These are phyloP conservation scores for Dinoponera quadriceps DNA, from an alignment of 1,140 invertebrate species.

Conservation along the genomic window DNA sequence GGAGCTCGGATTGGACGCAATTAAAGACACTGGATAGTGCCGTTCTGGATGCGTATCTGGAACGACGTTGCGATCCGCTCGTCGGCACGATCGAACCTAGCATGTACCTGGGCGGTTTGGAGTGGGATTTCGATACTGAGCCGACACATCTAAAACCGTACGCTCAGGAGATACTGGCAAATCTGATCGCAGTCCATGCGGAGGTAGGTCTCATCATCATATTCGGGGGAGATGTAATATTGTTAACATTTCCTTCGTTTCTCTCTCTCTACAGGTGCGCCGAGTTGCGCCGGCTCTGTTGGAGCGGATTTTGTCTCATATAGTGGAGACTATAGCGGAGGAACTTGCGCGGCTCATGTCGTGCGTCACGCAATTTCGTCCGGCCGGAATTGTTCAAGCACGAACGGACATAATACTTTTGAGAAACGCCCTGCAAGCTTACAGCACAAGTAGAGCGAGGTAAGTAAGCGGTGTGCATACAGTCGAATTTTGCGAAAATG, in stretches of 20 bases:
- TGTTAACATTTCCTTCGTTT: conserved; percentile 10
- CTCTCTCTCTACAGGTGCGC: conserved; percentile 87
- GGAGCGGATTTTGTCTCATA: conserved; percentile 91
- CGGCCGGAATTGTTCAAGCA: conserved; percentile 89
- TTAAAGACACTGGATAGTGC: conserved; percentile 89
- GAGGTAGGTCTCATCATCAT: conserved; percentile 88
- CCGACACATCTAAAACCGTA: conserved; percentile 94
- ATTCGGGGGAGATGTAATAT: too few species aligned
- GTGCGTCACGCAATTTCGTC: conserved; percentile 90
- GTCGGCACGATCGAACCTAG: conserved; percentile 97
- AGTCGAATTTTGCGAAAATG: not conserved
- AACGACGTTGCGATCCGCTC: conserved; percentile 96
- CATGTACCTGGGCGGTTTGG: conserved; percentile 96
- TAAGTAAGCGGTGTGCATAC: too few species aligned
- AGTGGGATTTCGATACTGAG: conserved; percentile 92
- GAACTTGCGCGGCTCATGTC: conserved; percentile 95
- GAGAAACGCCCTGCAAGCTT: conserved; percentile 85
- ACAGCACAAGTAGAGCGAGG: conserved; percentile 87
- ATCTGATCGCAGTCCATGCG: conserved; percentile 96
- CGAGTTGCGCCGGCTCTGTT: conserved; percentile 92
- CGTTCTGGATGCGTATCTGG: conserved; percentile 93
- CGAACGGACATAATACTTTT: conserved; percentile 88
- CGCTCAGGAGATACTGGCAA: conserved; percentile 96
- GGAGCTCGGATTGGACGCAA: conserved; percentile 83
- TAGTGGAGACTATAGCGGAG: conserved; percentile 96